Base-by-base conservation (phyloP, 2,888 invertebrate genomes). In the Lepetodrilus schrolli region DNA sequence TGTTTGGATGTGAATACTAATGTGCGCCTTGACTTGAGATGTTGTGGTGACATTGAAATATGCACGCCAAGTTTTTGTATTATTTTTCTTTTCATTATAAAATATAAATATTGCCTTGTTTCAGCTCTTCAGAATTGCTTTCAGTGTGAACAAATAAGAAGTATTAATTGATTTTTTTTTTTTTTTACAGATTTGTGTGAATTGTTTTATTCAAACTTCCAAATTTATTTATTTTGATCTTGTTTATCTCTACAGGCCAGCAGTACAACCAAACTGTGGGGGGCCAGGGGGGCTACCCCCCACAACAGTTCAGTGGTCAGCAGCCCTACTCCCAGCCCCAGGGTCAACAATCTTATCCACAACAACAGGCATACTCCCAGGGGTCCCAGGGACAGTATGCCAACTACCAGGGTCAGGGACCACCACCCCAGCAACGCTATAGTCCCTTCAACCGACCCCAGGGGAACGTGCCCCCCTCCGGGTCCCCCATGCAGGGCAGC, bases 281-380 rank as follows among this genome's bases (percentile, higher is more conserved):
- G 48, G 77, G 73, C 13, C 80, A 78, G 36, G 82, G 81, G 47
- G 77, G 76, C 68, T 81, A 78, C 66, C 79, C 77, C 20, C 82
- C 80, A 73, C 83, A 82, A 58, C 83, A 82, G 77, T 83, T 77
- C 80, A 76, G 78, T 20, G 77, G 76, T 65, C 84, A 82, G 70
- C 82, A 78, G 51, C 76, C 76, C 58, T 84, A 75, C 23, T 69
- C 79, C 70, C 79, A 78, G 10, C 81, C 78, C 48, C 83, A 84
- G 34, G 66, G 66, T 10, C 74, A 58, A n/a, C 72, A 51, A 30
- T 65, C 70, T 30, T 51, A 66, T 30, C 43, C 68, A 23, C 68
- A 68, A 47, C 68, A 68, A 26, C 68, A 43, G 66, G 83, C 78
- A 30, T 82, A 82, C 69, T 78, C 76, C 65, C 82, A 80, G 66